Evolutionary conservation across 1,140 invertebrate species (phyloP).

Genomic region (Chionoecetes opilio): DNA sequence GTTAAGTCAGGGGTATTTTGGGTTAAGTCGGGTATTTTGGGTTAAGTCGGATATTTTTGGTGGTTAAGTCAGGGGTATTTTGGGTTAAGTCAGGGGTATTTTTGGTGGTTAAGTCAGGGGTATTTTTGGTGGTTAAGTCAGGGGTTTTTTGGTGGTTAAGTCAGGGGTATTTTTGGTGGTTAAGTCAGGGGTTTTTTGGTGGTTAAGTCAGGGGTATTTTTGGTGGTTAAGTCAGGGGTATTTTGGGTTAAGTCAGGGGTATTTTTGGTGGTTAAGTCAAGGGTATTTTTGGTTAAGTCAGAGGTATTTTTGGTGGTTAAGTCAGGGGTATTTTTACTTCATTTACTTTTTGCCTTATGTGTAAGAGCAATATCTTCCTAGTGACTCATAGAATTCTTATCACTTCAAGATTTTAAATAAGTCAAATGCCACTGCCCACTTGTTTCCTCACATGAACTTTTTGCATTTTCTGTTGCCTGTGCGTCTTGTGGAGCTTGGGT

Average conservation of each 20-base stretch:
- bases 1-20: not conserved
- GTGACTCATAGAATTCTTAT: not conserved
- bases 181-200: no score
- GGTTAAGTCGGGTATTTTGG: no score
- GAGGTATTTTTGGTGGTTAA: not conserved
- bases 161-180: no score
- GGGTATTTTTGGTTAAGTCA: not conserved
- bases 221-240: not conserved
- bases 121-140: no score
- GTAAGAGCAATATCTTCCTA: not conserved
- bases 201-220: not conserved
- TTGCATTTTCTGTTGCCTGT: constrained; percentile 67
- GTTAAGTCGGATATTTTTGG: no score
- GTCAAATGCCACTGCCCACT: constrained; percentile 32
- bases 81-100: not conserved
- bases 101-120: not conserved
- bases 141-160: no score
- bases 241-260: not conserved
- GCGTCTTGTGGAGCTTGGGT: constrained; percentile 65
- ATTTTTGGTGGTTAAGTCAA: not conserved
- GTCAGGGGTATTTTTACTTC: not conserved
- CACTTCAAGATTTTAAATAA: not conserved
- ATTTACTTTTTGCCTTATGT: not conserved
- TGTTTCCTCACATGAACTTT: constrained; percentile 58
- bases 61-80: not conserved